These are phyloP conservation scores for Loripinus fragilis DNA, from an alignment of 2,888 invertebrate genomes.

Conservation along the genomic window DNA sequence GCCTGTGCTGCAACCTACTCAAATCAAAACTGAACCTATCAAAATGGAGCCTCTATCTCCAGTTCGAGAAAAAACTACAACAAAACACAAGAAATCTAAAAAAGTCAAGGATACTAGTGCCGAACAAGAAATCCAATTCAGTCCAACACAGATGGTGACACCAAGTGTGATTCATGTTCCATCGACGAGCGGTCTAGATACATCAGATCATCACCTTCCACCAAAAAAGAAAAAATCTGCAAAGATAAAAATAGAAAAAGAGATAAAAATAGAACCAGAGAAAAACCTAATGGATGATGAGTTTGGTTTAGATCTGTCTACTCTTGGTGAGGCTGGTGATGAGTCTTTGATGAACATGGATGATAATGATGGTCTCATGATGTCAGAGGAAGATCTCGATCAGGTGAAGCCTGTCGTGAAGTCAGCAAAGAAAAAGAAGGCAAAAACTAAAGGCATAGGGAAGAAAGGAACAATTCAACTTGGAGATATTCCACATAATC, in stretches of 20 bases:
- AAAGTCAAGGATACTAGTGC: conserved; percentile 31
- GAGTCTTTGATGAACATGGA: conserved; percentile 56
- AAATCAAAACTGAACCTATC: conserved; percentile 8
- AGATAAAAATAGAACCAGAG: conserved; percentile 25
- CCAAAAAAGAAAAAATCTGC: conserved; percentile 90
- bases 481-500: not conserved
- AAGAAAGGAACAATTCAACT: conserved; percentile 21
- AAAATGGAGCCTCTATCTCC: not conserved
- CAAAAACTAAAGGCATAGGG: conserved; percentile 35
- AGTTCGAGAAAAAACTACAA: not conserved
- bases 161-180: conserved; percentile 55
- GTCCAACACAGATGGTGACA: conserved; percentile 37
- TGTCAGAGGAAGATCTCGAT: conserved; percentile 63
- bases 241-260: conserved; percentile 69
- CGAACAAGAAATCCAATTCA: conserved; percentile 12
- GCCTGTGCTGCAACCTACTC: not conserved
- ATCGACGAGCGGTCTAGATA: conserved; percentile 37
- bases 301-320: conserved; percentile 51
- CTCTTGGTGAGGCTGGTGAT: conserved; percentile 50
- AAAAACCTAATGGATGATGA: conserved; percentile 51
- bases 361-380: conserved; percentile 54
- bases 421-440: conserved; percentile 39
- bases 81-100: conserved; percentile 48
- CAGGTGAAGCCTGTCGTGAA: conserved; percentile 38
- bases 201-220: conserved; percentile 83